Evolutionary conservation across 2,113 vertebrate genomes (phyloP).

Genomic region (Apus apus): DNA sequence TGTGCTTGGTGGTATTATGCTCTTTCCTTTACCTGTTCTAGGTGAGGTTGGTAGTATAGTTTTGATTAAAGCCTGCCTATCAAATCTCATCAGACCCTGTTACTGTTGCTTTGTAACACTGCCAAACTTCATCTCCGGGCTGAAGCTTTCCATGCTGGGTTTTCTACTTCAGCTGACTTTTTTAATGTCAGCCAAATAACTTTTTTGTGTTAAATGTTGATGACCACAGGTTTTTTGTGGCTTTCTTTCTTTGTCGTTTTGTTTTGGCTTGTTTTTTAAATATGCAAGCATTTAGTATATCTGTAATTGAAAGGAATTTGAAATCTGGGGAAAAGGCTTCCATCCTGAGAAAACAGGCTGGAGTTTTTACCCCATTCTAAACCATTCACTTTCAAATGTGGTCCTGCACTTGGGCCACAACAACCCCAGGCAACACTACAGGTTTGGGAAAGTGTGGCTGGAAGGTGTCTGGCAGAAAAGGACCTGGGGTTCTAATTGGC

Average conservation of each 20-base stretch:
- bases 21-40: background rate
- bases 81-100: constrained; percentile 34
- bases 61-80: constrained; percentile 5
- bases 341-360: background rate
- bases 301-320: background rate
- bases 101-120: constrained; percentile 10
- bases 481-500: too few species aligned
- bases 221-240: accelerated
- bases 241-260: background rate
- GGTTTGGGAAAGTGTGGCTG: too few species aligned
- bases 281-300: background rate
- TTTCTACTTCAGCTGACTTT: background rate
- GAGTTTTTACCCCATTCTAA: background rate
- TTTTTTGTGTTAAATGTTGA: background rate
- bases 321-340: background rate
- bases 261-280: background rate
- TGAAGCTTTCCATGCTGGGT: background rate
- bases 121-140: background rate
- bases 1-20: constrained; percentile 12
- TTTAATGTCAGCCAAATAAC: background rate
- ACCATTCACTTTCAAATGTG: background rate
- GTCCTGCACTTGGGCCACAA: too few species aligned
- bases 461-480: too few species aligned
- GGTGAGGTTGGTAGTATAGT: background rate
- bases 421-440: too few species aligned